Conservation (phyloP, 2,113 vertebrate genomes). For the Pteruthius melanotis region DNA sequence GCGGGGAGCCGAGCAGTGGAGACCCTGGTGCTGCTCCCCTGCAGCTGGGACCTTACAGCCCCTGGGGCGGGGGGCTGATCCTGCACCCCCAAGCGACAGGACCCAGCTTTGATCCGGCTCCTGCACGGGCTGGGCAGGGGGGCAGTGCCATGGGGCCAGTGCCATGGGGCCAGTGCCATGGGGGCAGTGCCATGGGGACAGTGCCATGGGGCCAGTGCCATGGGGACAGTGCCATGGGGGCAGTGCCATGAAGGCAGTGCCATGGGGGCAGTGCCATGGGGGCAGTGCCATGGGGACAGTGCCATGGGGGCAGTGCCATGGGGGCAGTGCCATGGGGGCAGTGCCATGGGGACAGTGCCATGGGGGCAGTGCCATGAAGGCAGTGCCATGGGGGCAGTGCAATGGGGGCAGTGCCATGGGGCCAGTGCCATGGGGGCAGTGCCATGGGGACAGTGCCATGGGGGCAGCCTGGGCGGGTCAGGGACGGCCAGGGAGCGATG, state of each 20-base stretch:
- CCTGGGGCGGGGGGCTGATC: neutral
- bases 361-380: neutral
- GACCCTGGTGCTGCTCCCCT: neutral
- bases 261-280: too few relatives aligned
- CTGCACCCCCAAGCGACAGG: neutral
- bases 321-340: neutral
- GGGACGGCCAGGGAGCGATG: neutral
- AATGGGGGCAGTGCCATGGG: neutral
- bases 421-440: too few relatives aligned
- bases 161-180: too few relatives aligned
- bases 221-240: too few relatives aligned
- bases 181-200: too few relatives aligned
- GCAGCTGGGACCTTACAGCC: accelerated
- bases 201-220: too few relatives aligned
- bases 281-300: too few relatives aligned
- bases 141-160: neutral
- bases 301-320: neutral
- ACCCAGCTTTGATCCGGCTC: neutral
- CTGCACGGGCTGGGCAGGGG: neutral
- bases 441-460: neutral
- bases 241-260: too few relatives aligned
- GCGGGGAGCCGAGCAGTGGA: too few relatives aligned
- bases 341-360: too few relatives aligned
- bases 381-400: too few relatives aligned
- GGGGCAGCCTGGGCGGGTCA: neutral